phyloP scores from a whole-genome alignment of 2,888 invertebrate genomes.

The Atherix ibis region DNA sequence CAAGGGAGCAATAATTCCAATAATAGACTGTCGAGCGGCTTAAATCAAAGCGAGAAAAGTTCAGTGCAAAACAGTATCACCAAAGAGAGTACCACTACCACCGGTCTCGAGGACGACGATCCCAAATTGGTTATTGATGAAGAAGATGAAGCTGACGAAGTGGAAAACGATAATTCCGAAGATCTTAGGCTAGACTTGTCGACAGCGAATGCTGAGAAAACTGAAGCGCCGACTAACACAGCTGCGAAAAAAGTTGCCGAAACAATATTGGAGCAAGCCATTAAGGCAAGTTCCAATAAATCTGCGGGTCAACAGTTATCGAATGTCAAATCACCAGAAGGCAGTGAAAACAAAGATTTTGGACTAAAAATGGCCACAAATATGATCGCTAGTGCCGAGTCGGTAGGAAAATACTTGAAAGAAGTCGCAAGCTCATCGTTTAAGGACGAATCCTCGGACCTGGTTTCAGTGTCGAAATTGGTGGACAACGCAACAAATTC shows the following conservation, averaged over 20 bases:
- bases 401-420: conserved; percentile 27
- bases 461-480: conserved; percentile 62
- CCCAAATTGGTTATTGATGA: conserved; percentile 32
- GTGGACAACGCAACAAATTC: conserved; percentile 56
- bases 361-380: conserved; percentile 40
- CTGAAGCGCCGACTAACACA: conserved; percentile 36
- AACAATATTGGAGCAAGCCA: conserved; percentile 39
- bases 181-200: conserved; percentile 15
- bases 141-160: conserved; percentile 22
- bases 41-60: conserved; percentile 16
- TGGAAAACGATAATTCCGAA: conserved; percentile 17
- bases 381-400: conserved; percentile 38
- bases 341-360: conserved; percentile 34
- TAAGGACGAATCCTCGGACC: conserved; percentile 43
- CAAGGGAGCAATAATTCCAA: conserved; percentile 17
- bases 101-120: conserved; percentile 40
- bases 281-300: conserved; percentile 19
- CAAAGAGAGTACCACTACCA: conserved; percentile 24
- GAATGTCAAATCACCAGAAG: too few relatives aligned
- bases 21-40: conserved; percentile 10
- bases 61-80: conserved; percentile 4
- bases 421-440: conserved; percentile 30
- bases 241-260: conserved; percentile 40
- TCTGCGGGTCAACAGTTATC: background rate
- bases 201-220: background rate